phyloP scores from a whole-genome alignment of 2,888 invertebrate species.

The Drosophila picticornis region DNA sequence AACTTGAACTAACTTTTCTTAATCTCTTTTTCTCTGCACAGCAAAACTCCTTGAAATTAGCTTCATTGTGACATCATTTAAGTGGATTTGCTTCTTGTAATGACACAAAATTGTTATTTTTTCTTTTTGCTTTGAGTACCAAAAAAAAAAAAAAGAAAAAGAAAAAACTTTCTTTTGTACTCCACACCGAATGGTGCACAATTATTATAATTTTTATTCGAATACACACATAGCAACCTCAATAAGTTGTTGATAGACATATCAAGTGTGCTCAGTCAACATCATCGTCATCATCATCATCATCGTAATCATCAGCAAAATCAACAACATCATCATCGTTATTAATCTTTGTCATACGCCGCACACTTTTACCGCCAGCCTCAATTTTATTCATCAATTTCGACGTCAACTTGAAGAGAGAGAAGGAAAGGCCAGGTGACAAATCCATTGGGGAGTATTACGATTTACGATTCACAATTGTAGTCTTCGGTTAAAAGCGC shows the following conservation, averaged over 20 bases:
- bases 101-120: slow-evolving; percentile 42
- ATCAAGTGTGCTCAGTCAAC: slow-evolving; percentile 67
- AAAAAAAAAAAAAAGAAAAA: slow-evolving; percentile 21
- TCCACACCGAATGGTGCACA: slow-evolving; percentile 47
- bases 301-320: slow-evolving; percentile 16
- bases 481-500: slow-evolving; percentile 9
- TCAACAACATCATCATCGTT: slow-evolving; percentile 26
- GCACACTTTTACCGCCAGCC: slow-evolving; percentile 45
- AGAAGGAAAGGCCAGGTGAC: slow-evolving; percentile 25
- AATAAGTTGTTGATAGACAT: slow-evolving; percentile 63
- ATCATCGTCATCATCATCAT: slow-evolving; percentile 24
- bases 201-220: slow-evolving; percentile 36
- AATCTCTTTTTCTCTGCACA: neutral
- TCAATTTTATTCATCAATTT: slow-evolving; percentile 43
- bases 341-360: slow-evolving; percentile 22
- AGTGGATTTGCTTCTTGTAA: slow-evolving; percentile 24
- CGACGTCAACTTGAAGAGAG: slow-evolving; percentile 22
- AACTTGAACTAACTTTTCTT: neutral
- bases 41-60: slow-evolving; percentile 26
- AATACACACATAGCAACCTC: slow-evolving; percentile 23
- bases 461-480: neutral
- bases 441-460: slow-evolving; percentile 16
- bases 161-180: slow-evolving; percentile 72
- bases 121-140: slow-evolving; percentile 33
- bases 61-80: slow-evolving; percentile 61